Evolutionary conservation across 2,888 invertebrate species (phyloP).

Genomic region (Leptinotarsa peninsularis): DNA sequence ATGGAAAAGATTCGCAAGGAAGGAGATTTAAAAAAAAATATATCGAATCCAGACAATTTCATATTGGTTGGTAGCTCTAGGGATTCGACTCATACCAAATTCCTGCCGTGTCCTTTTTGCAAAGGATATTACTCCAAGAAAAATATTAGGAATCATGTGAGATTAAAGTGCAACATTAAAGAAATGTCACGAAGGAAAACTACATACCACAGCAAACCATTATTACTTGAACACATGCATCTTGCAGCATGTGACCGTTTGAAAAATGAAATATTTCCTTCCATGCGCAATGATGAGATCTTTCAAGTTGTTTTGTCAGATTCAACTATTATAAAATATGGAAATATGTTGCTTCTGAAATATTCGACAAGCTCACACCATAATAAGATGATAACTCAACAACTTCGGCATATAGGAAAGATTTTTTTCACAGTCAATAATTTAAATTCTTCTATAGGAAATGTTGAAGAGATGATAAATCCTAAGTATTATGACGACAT

Average conservation of each 20-base stretch:
- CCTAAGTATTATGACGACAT: slow-evolving; percentile 8
- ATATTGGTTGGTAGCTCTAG: not conserved
- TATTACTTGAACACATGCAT: not conserved
- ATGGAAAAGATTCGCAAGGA: not conserved
- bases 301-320: not conserved
- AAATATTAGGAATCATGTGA: not conserved
- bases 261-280: not conserved
- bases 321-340: not conserved
- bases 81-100: not conserved
- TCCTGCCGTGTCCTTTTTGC: not conserved
- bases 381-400: slow-evolving; percentile 14
- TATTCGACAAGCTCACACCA: not conserved
- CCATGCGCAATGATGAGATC: not conserved
- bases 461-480: not conserved
- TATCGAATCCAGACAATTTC: not conserved
- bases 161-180: not conserved
- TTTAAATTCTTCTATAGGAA: not conserved
- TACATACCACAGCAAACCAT: not conserved
- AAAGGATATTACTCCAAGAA: not conserved
- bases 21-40: not conserved
- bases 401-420: slow-evolving; percentile 6
- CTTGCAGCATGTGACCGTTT: not conserved
- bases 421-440: slow-evolving; percentile 4
- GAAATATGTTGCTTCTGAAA: not conserved
- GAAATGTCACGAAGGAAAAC: not conserved